Evolutionary conservation across 2,113 vertebrate genomes (phyloP), one percentile per base, ranked within the genome.

Genomic region (Alethe castanea): DNA sequence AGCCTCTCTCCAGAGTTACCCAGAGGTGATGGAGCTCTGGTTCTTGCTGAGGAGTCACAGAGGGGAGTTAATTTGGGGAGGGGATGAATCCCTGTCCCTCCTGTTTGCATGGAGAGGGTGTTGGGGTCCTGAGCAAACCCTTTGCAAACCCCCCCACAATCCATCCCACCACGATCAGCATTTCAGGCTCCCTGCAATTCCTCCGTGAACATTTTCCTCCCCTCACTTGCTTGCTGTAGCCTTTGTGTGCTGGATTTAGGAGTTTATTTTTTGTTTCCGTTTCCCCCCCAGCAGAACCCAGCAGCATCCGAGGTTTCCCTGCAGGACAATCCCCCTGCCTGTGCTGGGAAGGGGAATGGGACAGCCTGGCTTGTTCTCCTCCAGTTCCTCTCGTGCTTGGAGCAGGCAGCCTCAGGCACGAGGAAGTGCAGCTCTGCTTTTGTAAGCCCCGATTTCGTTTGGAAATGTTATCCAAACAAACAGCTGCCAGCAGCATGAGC

Each of bases 381-480:
- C 20, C 80, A 7, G 76, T 40, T 83, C 77, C 93, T 73, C 6
- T 36, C 28, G 47, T 38, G 77, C 64, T 86, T 18, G 66, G 88
- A 66, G 52, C 74, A 31, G 86, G 14, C 86, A 73, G 2, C 72
- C 52, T 64, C 42, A 47, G 81, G 84, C 89, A 77, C 2, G 5
- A 65, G 94, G 92, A 94, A 95, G 82, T 42, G 54, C 47, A 36
- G 72, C 86, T 83, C 45, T 17, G 94, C 90, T 95, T 94, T 94
- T 91, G 91, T 78, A 82, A 72, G 74, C 69, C 29, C 0, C 42
- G 1, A 61, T 94, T 92, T 86, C 26, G 0, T 57, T 83, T 89
- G 89, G 81, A 90, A 94, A 95, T 73, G 91, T 80, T 95, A 67
- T 86, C 85, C 77, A 93, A 96, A 93, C 95, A 92, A 90, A 73